These are phyloP conservation scores for Lophochroa leadbeateri DNA, from an alignment of 2,113 vertebrate species.

Conservation along the genomic window DNA sequence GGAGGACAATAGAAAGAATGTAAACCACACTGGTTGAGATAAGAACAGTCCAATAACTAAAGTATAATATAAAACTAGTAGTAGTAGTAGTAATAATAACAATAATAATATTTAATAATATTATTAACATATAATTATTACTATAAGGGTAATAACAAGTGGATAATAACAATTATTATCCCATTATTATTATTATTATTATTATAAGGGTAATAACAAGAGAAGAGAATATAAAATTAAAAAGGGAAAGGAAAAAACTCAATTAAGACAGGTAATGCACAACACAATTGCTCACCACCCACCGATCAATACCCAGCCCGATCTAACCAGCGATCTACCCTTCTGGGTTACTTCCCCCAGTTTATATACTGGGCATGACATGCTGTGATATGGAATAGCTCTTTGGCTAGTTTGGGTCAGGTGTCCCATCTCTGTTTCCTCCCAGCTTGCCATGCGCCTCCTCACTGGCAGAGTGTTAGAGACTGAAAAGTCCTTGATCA, in stretches of 20 bases:
- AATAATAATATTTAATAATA: too few species aligned
- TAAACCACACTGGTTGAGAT: not conserved
- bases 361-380: not conserved
- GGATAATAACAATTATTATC: too few species aligned
- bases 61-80: not conserved
- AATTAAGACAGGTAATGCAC: not conserved
- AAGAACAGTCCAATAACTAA: not conserved
- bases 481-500: not conserved
- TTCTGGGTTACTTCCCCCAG: not conserved
- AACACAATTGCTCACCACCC: not conserved
- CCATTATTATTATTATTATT: too few species aligned
- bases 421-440: not conserved
- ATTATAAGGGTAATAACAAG: not conserved
- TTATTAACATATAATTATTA: too few species aligned
- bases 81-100: not conserved
- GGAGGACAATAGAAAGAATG: not conserved
- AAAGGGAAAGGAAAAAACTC: not conserved
- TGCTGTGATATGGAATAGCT: not conserved
- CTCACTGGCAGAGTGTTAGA: not conserved
- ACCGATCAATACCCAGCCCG: not conserved
- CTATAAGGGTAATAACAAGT: too few species aligned
- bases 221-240: not conserved
- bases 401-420: not conserved
- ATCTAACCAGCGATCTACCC: not conserved
- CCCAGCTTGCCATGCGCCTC: not conserved